phyloP scores from a whole-genome alignment of 2,888 invertebrate genomes.

The Orthosia gothica region DNA sequence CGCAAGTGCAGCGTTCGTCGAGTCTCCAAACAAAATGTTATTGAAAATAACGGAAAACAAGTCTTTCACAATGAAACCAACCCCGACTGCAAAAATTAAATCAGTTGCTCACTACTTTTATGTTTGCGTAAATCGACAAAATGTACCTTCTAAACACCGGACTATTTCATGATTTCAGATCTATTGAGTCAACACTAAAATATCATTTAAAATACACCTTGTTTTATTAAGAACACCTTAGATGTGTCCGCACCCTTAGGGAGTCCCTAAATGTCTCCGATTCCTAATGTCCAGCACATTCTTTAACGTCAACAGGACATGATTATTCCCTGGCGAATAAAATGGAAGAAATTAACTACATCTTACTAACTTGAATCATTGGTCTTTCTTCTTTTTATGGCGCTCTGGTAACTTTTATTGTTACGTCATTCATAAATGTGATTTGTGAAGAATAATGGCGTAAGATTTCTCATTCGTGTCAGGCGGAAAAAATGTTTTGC shows the following conservation, averaged over 20 bases:
- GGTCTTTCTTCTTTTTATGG: constrained; percentile 28
- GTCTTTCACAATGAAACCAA: too few species aligned
- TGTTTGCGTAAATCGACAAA: too few species aligned
- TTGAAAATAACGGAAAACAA: too few species aligned
- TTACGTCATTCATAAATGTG: constrained; percentile 55
- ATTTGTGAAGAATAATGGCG: constrained; percentile 45
- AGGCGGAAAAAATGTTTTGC: constrained; percentile 24
- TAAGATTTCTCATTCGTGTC: constrained; percentile 48
- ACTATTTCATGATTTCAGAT: too few species aligned
- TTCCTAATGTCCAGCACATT: constrained; percentile 18
- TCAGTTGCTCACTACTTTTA: too few species aligned
- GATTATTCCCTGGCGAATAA: constrained; percentile 30
- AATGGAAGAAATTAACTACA: constrained; percentile 40
- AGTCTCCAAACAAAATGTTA: neutral
- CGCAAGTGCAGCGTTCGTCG: neutral
- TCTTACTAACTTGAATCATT: constrained; percentile 52
- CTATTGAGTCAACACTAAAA: too few species aligned
- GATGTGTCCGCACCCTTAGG: constrained; percentile 1
- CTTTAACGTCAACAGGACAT: constrained; percentile 28
- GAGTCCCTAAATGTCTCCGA: constrained; percentile 11
- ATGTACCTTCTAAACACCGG: too few species aligned
- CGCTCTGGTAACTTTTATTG: constrained; percentile 55
- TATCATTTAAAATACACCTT: too few species aligned
- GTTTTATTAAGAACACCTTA: too few species aligned
- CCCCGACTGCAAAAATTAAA: too few species aligned